Evolutionary conservation across 2,888 invertebrate genomes (phyloP), one percentile per base, ranked within the genome.

Genomic region (Hyposoter dolosus): DNA sequence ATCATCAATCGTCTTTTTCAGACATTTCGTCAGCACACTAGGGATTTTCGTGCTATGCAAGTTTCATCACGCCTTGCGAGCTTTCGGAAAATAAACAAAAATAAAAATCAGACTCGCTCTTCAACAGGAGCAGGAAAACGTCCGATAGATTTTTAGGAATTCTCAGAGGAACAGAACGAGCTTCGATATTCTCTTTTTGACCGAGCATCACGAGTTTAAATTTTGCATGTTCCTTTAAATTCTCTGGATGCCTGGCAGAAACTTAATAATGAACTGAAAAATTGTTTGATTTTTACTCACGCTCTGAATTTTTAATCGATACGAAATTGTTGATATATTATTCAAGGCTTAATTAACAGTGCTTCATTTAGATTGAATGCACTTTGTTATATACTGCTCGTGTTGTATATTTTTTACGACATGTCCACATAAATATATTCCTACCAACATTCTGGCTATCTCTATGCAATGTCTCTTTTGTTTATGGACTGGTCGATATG

Each of bases 401-500:
- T 15, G 56, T 32, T 40, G 74, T 66, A 72, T 40, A 74, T 47
- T 80, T 47, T 56, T 35, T 56, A 40, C 19, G 32, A 47, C 17
- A n/a, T 23, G 17, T 53, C 40, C 17, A 23, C 15, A 19, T 19
- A 45, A 23, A 63, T 56, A 35, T 28, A 32, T 65, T 15, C 50
- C 50, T 2, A 1, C 5, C 50, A 17, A 45, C 56, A 69, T 35
- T 32, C 53, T 50, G 40, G 45, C 45, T 68, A 82, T 68, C 47
- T 69, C 56, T 47, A 76, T 84, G 40, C 40, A 9, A 40, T 84
- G 84, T 86, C 75, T 77, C 65, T 56, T 17, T 68, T 84, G 81
- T 82, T 84, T 78, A 84, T 82, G 69, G 77, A 78, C 75, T 47
- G 19, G 19, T 32, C 75, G 68, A 47, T 78, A 45, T 65, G 40